Evolutionary conservation across 1,140 invertebrate species (phyloP), one percentile per base, ranked within the genome.

Genomic region (Drosophila pectinifera): DNA sequence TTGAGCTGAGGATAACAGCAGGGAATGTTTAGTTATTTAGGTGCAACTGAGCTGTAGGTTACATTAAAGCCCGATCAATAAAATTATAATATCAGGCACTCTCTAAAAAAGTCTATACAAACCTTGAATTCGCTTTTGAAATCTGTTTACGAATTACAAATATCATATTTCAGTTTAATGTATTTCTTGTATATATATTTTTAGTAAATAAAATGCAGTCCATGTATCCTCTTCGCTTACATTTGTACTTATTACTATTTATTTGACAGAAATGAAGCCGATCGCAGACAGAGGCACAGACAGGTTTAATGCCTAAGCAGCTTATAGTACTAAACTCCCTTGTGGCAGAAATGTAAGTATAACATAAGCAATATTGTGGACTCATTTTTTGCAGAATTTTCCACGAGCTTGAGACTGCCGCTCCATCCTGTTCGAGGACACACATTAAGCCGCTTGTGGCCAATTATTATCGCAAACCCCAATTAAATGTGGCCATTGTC

Each of bases 401-500:
- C 8, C 26, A 28, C n/a, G 5, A 38, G 16, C 68, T 48, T 39
- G 38, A 28, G 38, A 2, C 11, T 45, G 8, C 24, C 5, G 28
- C 28, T 8, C 4, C 22, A 2, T 31, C 42, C 39, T 26, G 20
- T 36, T 28, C 16, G 16, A 20, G 24, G 34, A 14, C 6, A 28
- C 51, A 53, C 24, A 56, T 34, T 77, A 77, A 77, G 46, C 62
- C 55, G 55, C 63, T 77, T 76, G 63, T 69, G 63, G 73, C 63
- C 63, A 77, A 77, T 77, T 77, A 76, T 76, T 76, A 59, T 76
- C 56, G 49, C 51, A 54, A 41, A 24, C 49, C 38, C 48, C 73
- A 77, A 77, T 77, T 77, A 77, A 77, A 77, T 69, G 73, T 68
- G 39, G 46, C 73, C 63, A 69, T 77, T 77, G 73, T 68, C 43